Evolutionary conservation across 1,140 invertebrate genomes (phyloP).

Genomic region (Chrysomallon squamiferum): DNA sequence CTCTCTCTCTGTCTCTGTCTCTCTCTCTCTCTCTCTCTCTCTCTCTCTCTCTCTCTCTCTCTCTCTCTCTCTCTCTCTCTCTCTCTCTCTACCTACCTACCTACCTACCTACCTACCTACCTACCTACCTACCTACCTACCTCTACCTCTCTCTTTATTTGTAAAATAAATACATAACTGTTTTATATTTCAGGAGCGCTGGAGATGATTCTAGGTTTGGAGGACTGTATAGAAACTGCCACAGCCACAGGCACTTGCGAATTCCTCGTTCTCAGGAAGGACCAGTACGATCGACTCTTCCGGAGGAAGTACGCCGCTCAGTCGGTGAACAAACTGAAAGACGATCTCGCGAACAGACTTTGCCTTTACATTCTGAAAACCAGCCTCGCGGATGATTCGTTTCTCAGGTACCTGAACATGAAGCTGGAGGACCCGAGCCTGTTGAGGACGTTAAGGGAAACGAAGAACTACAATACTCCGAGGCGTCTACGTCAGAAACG

Average conservation of each 20-base stretch:
- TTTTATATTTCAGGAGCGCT: conserved; percentile 13
- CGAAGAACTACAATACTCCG: not conserved
- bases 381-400: conserved; percentile 11
- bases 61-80: no score
- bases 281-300: conserved; percentile 25
- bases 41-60: no score
- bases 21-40: no score
- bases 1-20: no score
- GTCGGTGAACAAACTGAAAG: conserved; percentile 16
- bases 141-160: no score
- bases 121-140: no score
- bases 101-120: no score
- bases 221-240: conserved; percentile 21
- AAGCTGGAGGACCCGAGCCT: conserved; percentile 15
- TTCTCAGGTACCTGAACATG: conserved; percentile 30
- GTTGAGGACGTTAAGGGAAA: not conserved
- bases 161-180: no score
- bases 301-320: conserved; percentile 15
- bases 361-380: conserved; percentile 30
- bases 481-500: not conserved
- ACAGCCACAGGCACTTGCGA: conserved; percentile 15
- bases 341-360: conserved; percentile 19
- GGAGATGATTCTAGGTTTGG: conserved; percentile 21
- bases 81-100: no score
- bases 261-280: conserved; percentile 14